phyloP scores from a whole-genome alignment of 2,888 invertebrate species.

The Drosophila phalerata region DNA sequence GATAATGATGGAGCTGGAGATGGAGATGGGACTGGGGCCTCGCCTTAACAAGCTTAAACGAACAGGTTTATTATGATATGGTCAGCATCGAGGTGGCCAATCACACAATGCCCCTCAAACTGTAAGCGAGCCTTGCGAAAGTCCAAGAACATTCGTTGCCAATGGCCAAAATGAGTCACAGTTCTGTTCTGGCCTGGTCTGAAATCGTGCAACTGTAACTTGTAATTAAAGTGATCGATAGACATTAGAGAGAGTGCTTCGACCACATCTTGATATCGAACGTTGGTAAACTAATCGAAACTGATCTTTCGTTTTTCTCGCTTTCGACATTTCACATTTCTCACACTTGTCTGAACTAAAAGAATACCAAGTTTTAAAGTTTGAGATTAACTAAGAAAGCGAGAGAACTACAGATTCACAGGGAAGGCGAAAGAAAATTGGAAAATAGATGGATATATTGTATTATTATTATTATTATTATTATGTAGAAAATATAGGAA shows the following conservation, averaged over 20 bases:
- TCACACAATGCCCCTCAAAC: conserved; percentile 63
- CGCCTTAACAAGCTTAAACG: conserved; percentile 74
- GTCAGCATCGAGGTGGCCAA: conserved; percentile 26
- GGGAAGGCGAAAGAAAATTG: too few species aligned
- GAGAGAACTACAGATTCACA: not conserved
- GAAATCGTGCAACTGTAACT: conserved; percentile 24
- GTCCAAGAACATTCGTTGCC: not conserved
- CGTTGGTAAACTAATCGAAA: not conserved
- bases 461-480: too few species aligned
- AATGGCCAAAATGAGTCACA: conserved; percentile 22
- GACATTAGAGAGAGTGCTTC: conserved; percentile 19
- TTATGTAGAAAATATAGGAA: too few species aligned
- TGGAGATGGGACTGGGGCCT: conserved; percentile 46
- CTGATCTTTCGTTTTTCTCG: not conserved
- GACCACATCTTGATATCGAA: conserved; percentile 7
- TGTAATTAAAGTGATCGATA: conserved; percentile 35
- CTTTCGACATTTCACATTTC: conserved; percentile 13
- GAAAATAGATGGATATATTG: not conserved
- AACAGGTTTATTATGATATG: conserved; percentile 81
- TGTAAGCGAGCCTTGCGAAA: conserved; percentile 31
- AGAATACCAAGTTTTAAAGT: not conserved
- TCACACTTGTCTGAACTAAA: conserved; percentile 7
- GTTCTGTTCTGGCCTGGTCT: conserved; percentile 13
- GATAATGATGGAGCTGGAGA: conserved; percentile 34
- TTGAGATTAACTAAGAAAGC: not conserved